Percentiles rank a stretch among this genome's conserved stretches.
phyloP scores from a whole-genome alignment of 2,797 vertebrate species.

The Myiotriccus ornatus region DNA sequence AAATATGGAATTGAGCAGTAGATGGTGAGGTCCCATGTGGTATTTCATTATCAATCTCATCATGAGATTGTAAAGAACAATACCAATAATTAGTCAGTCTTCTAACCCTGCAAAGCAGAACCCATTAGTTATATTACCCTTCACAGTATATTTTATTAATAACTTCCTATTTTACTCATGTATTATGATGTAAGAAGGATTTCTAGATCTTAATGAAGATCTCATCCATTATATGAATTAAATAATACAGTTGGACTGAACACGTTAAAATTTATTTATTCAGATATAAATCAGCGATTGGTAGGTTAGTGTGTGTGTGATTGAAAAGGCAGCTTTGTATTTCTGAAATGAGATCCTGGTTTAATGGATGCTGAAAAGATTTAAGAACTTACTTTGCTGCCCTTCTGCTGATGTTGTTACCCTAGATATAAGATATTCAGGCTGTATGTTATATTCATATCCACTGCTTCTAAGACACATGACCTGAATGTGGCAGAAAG shows the following conservation, averaged over 20 bases:
- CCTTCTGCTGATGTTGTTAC: constrained; percentile 4
- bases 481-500: constrained; percentile 13
- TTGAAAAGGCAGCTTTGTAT: background rate
- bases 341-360: background rate
- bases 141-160: constrained; percentile 18
- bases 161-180: background rate
- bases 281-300: background rate
- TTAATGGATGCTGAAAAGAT: background rate
- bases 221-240: background rate
- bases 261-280: background rate
- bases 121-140: background rate
- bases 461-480: background rate
- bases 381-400: background rate
- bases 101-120: constrained; percentile 6
- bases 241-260: background rate
- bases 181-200: background rate
- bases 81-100: constrained; percentile 39
- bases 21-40: background rate
- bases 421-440: background rate
- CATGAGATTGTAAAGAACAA: constrained; percentile 43
- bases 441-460: constrained; percentile 5
- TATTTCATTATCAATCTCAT: constrained; percentile 52
- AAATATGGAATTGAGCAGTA: constrained; percentile 35
- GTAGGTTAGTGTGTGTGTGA: background rate
- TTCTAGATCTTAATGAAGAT: background rate